phyloP scores from a whole-genome alignment of 2,797 vertebrate species.

The Falco peregrinus region DNA sequence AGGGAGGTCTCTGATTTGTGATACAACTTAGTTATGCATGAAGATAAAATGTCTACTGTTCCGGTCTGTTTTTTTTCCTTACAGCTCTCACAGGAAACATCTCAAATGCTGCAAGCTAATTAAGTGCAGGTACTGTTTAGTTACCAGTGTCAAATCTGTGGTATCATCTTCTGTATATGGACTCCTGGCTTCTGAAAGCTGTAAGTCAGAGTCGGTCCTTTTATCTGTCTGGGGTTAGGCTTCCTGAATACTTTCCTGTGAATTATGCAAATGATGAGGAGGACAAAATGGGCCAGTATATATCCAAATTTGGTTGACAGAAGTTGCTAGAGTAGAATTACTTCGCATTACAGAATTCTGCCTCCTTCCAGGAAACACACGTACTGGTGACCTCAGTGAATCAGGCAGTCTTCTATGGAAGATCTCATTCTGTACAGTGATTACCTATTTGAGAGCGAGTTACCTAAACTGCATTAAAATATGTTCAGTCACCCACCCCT shows the following conservation, averaged over 20 bases:
- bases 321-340: neutral
- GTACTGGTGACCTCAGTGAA: neutral
- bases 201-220: neutral
- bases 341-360: neutral
- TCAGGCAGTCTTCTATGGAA: neutral
- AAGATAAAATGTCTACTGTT: neutral
- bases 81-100: neutral
- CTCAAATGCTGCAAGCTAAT: neutral
- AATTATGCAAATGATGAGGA: neutral
- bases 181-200: neutral
- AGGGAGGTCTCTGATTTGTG: neutral
- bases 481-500: neutral
- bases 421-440: neutral
- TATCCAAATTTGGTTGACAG: neutral
- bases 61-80: neutral
- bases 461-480: neutral
- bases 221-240: neutral
- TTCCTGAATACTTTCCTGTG: neutral
- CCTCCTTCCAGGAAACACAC: neutral
- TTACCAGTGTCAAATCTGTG: neutral
- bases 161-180: neutral
- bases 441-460: too few species aligned
- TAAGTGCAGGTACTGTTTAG: neutral
- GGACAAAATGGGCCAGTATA: neutral
- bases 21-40: neutral